phyloP scores from a whole-genome alignment of 2,797 vertebrate species.

The Luscinia megarhynchos region DNA sequence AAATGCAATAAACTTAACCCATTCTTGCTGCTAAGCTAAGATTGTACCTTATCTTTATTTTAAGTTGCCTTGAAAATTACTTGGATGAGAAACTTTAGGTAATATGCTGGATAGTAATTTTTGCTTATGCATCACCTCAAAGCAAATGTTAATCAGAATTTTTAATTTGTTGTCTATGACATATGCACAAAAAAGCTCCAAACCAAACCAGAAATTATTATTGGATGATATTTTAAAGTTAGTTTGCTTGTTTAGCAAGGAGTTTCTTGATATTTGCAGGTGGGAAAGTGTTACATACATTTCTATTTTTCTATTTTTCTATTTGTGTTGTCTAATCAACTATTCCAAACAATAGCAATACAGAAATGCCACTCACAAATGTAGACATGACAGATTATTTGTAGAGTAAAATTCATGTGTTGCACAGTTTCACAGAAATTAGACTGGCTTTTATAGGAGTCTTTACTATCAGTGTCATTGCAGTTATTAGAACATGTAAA shows the following conservation, averaged over 20 bases:
- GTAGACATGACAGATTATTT: neutral
- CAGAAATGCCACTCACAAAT: neutral
- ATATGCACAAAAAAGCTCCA: neutral
- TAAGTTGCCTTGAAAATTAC: neutral
- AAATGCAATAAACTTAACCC: conserved; percentile 74
- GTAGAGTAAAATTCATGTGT: neutral
- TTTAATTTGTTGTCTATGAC: neutral
- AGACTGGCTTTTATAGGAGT: conserved; percentile 1
- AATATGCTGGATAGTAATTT: neutral
- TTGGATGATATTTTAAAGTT: neutral
- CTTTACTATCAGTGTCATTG: conserved; percentile 20
- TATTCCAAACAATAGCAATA: neutral
- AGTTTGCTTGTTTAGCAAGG: neutral
- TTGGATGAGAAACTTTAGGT: neutral
- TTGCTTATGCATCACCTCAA: neutral
- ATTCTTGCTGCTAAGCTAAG: conserved; percentile 36
- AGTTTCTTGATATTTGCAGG: neutral
- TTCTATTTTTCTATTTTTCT: conserved; percentile 31
- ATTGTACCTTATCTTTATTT: neutral
- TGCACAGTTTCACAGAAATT: conserved; percentile 2
- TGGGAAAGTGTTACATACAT: neutral
- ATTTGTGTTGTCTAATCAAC: neutral
- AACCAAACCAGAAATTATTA: neutral
- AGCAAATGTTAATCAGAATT: neutral
- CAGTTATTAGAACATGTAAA: conserved; percentile 51